Evolutionary conservation across 2,113 vertebrate genomes (phyloP).

Genomic region (Tetraodon nigroviridis): DNA sequence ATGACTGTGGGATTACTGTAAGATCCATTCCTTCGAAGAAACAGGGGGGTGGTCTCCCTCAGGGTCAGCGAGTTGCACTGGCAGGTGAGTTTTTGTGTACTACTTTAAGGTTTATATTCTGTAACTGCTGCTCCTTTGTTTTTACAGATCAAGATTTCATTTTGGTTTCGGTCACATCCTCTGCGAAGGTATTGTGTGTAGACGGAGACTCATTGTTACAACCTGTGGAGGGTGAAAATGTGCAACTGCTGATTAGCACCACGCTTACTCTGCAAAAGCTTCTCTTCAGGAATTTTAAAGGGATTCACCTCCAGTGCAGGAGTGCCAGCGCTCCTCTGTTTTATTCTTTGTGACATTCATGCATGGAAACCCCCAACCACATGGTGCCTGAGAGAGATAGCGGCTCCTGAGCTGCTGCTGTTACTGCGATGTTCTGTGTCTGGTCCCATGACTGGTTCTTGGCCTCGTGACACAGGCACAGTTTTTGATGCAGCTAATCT

Average conservation of each 20-base stretch:
- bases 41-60: conserved; percentile 4
- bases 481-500: conserved; percentile 48
- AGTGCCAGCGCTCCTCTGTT: too few relatives aligned
- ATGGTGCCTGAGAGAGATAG: conserved; percentile 5
- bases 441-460: conserved; percentile 56
- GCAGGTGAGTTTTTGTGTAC: too few relatives aligned
- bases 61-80: conserved; percentile 1
- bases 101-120: not conserved
- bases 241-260: too few relatives aligned
- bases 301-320: too few relatives aligned
- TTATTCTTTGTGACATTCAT: not conserved
- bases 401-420: conserved; percentile 7
- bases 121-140: conserved; percentile 19
- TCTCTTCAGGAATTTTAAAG: too few relatives aligned
- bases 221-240: too few relatives aligned
- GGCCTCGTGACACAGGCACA: conserved; percentile 37
- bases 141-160: not conserved
- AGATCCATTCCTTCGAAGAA: conserved; percentile 16
- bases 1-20: conserved; percentile 48
- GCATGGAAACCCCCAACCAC: not conserved
- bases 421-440: conserved; percentile 9
- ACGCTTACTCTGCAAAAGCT: too few relatives aligned
- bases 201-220: not conserved
- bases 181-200: not conserved
- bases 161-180: conserved; percentile 1